Evolutionary conservation across 37 sponge, comb jelly and placozoan species (phyloP), one percentile per base, ranked within the genome.

Genomic region (Tethya wilhelma): DNA sequence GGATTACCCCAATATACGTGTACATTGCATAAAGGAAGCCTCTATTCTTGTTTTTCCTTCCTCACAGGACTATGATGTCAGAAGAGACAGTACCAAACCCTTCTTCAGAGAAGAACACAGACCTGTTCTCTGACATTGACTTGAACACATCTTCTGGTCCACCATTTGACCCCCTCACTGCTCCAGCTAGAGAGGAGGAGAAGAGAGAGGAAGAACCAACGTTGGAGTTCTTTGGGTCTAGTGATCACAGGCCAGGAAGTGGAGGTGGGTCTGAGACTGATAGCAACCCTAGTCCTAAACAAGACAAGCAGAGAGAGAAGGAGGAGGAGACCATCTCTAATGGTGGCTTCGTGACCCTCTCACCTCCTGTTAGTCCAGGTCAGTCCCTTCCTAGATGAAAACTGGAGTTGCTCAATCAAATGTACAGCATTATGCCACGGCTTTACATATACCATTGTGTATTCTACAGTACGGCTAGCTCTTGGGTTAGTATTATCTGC

Each of bases 331-430:
- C 1, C 4, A 43, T 23, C 73, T 49, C 73, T 26, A 25, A 49
- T 30, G 17, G 38, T 31, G 3, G 67, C 36, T 78, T 17, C 23
- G 67, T 46, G 12, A 78, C 66, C 41, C 7, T 78, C 38, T 78
- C 79, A 0, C 79, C 79, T 78, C 56, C 79, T 4, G 38, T 38
- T n/a, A 78, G 67, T 66, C 79, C 79, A 34, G 66, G 79, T 78
- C 38, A 64, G 78, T 17, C 28, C 7, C 6, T 60, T 17, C 14
- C 14, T 9, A 49, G 9, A 49, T 9, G 53, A 49, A 14, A 49
- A 14, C n/a, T n/a, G n/a, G n/a, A n/a, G n/a, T n/a, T n/a, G n/a
- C n/a, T n/a, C n/a, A n/a, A n/a, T n/a, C n/a, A n/a, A n/a, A n/a
- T n/a, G n/a, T n/a, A n/a, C n/a, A n/a, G n/a, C n/a, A n/a, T n/a